A percentile compares a stretch with the other conserved stretches of the same genome.
phyloP scores from a whole-genome alignment of 1,140 invertebrate genomes.

The Microplitis demolitor region DNA sequence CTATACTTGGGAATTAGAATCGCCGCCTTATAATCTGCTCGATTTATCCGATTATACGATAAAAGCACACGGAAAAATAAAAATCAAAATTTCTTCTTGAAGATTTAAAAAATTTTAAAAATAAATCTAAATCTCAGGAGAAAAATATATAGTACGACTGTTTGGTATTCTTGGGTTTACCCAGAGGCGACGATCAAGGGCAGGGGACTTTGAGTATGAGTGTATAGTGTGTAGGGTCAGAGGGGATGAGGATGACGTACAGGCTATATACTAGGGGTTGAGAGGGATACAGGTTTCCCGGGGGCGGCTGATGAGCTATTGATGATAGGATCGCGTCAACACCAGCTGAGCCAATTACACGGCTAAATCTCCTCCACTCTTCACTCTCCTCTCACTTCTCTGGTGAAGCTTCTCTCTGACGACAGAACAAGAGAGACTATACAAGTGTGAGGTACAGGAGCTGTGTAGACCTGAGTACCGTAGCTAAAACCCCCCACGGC shows the following conservation, averaged over 20 bases:
- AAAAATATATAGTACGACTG: slow-evolving; percentile 2
- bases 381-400: slow-evolving; percentile 23
- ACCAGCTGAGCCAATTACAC: slow-evolving; percentile 64
- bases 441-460: no score
- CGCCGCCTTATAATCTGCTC: neutral
- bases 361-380: slow-evolving; percentile 53
- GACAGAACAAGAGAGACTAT: no score
- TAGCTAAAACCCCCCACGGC: slow-evolving; percentile 4
- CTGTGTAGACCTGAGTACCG: no score
- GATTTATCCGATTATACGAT: slow-evolving; percentile 11
- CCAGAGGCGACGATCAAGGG: slow-evolving; percentile 14
- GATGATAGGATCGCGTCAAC: slow-evolving; percentile 64
- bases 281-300: slow-evolving; percentile 56
- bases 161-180: slow-evolving; percentile 43
- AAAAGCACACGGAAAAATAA: slow-evolving; percentile 3
- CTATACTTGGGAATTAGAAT: neutral
- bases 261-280: slow-evolving; percentile 10
- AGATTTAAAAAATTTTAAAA: no score
- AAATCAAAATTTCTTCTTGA: no score
- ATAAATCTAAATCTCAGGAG: neutral
- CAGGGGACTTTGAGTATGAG: slow-evolving; percentile 26
- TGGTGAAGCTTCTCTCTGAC: neutral
- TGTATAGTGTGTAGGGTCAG: slow-evolving; percentile 4
- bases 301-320: slow-evolving; percentile 61
- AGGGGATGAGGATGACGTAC: slow-evolving; percentile 17